These are phyloP conservation scores for Anastrepha obliqua DNA, from an alignment of 1,140 invertebrate genomes.

Conservation along the genomic window DNA sequence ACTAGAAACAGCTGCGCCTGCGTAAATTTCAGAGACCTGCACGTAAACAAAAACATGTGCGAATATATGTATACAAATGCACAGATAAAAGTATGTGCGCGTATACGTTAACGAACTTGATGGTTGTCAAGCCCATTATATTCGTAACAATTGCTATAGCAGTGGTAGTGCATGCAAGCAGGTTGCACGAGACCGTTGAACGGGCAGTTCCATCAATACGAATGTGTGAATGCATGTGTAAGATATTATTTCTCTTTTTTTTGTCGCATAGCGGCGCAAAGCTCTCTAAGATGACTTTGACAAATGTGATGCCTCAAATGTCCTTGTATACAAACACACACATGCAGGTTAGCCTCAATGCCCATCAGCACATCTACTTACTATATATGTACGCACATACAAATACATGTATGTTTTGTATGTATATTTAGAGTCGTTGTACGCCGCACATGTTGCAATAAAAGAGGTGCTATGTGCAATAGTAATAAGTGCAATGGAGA, in stretches of 20 bases:
- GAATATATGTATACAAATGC: no score
- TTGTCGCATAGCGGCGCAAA: neutral
- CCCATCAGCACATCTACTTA: neutral
- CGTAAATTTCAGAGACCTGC: neutral
- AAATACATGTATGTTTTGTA: neutral
- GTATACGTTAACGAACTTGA: neutral
- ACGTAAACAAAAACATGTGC: neutral
- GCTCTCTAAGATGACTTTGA: conserved; percentile 34
- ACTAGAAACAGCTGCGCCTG: neutral
- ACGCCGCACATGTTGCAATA: neutral
- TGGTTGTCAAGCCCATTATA: neutral
- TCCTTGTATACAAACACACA: neutral
- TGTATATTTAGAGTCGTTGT: neutral
- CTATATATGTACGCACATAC: neutral
- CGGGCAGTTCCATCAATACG: conserved; percentile 14
- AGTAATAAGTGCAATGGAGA: neutral
- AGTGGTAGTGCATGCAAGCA: neutral
- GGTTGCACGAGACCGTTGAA: neutral
- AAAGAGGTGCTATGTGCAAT: neutral
- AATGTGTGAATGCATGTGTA: conserved; percentile 3
- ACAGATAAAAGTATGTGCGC: neutral
- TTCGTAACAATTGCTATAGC: neutral
- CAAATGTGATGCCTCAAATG: conserved; percentile 47
- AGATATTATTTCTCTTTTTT: neutral
- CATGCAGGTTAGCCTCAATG: neutral